phyloP scores from a whole-genome alignment of 2,797 vertebrate genomes.

The Ptychobarbus kaznakovi region DNA sequence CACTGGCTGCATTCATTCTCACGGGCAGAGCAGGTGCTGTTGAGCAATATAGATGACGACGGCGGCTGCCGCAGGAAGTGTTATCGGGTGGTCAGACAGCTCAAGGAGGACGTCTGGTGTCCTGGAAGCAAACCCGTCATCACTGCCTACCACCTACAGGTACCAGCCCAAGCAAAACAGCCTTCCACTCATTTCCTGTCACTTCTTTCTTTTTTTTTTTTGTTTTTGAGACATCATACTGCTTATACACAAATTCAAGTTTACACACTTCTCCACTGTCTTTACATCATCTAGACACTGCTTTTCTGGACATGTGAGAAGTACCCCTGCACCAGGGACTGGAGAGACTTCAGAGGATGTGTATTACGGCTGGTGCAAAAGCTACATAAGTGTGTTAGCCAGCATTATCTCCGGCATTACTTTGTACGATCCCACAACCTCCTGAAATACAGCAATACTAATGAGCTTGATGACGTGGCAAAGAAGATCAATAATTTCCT shows the following conservation, averaged over 20 bases:
- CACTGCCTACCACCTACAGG: constrained; percentile 85
- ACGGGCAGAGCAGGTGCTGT: constrained; percentile 79
- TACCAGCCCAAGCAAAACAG: constrained; percentile 24
- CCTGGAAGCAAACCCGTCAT: constrained; percentile 80
- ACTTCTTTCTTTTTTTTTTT: background rate
- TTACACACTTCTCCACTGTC: background rate
- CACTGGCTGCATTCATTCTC: constrained; percentile 86
- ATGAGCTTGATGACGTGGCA: constrained; percentile 78
- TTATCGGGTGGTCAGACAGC: constrained; percentile 79
- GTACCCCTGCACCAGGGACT: constrained; percentile 78
- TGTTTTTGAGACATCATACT: background rate
- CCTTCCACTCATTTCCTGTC: background rate
- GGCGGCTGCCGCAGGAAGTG: constrained; percentile 83
- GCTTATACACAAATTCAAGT: background rate
- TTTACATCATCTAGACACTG: constrained; percentile 73
- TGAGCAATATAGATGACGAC: constrained; percentile 83
- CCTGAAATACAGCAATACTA: constrained; percentile 76
- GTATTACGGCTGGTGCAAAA: constrained; percentile 80
- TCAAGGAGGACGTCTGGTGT: constrained; percentile 87
- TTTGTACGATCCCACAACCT: constrained; percentile 82
- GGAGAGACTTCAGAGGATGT: constrained; percentile 74
- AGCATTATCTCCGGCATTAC: constrained; percentile 82
- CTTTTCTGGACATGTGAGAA: constrained; percentile 89
- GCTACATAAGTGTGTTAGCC: constrained; percentile 82
- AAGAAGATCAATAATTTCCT: constrained; percentile 78